Percentiles rank a stretch among this genome's conserved stretches.
Conservation (phyloP, 2,888 invertebrate genomes). For the Rhagonycha fulva region DNA sequence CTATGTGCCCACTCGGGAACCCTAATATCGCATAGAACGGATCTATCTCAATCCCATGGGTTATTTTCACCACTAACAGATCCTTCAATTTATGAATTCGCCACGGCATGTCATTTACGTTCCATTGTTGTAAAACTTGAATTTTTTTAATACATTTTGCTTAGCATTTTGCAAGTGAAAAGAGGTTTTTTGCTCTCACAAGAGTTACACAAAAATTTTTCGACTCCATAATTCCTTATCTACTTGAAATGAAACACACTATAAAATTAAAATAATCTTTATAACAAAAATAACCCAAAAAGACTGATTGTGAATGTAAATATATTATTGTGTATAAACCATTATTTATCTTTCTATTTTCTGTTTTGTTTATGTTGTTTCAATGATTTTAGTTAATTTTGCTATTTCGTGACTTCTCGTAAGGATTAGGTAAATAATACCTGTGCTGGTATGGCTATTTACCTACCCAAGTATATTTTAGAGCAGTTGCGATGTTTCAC, state of each 20-base stretch:
- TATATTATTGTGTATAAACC: neutral
- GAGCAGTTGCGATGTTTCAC: neutral
- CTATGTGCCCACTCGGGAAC: conserved; percentile 18
- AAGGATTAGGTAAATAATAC: neutral
- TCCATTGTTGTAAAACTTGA: neutral
- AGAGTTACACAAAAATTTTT: no score
- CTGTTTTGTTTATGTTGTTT: neutral
- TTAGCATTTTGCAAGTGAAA: neutral
- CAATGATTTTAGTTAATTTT: neutral
- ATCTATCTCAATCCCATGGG: conserved; percentile 16
- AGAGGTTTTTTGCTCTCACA: no score
- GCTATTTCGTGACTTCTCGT: neutral
- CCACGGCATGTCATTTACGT: conserved; percentile 4
- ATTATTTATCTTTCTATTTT: neutral
- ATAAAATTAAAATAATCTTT: no score
- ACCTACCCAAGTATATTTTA: neutral
- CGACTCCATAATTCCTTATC: no score
- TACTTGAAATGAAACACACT: no score
- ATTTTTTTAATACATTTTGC: neutral
- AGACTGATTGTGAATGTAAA: neutral
- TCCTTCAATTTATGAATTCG: conserved; percentile 22
- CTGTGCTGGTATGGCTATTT: neutral
- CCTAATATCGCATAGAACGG: conserved; percentile 20
- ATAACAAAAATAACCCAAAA: neutral
- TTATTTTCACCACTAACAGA: conserved; percentile 15